A percentile compares a stretch with the other conserved stretches of the same genome.
Conservation (phyloP, 1,140 invertebrate species). For the Macrostomum lignano region DNA sequence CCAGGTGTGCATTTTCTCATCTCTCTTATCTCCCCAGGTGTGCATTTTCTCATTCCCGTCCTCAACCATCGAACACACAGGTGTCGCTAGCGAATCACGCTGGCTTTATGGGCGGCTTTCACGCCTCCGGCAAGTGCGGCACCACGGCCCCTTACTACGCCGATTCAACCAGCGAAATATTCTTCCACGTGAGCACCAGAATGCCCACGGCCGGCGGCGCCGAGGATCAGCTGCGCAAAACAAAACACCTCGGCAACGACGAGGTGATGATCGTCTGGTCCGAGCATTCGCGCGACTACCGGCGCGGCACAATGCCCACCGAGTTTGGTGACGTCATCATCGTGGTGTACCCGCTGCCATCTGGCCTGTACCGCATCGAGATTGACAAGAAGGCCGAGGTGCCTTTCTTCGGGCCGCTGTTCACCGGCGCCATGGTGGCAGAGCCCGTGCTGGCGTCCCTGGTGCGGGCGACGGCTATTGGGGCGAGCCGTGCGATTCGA, state of each 20-base stretch:
- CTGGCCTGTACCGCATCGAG: slow-evolving; percentile 48
- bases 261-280: slow-evolving; percentile 98
- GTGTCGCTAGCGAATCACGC: slow-evolving; percentile 57
- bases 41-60: too few species aligned
- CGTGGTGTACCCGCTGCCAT: slow-evolving; percentile 58
- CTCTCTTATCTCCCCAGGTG: too few species aligned
- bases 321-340: slow-evolving; percentile 97
- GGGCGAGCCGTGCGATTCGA: slow-evolving; percentile 61
- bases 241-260: slow-evolving; percentile 81
- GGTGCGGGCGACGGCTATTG: slow-evolving; percentile 61
- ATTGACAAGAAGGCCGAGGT: slow-evolving; percentile 56
- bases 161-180: slow-evolving; percentile 56
- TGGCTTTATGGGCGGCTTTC: slow-evolving; percentile 75
- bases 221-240: too few species aligned
- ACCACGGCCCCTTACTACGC: slow-evolving; percentile 75
- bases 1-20: too few species aligned
- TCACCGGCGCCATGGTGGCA: slow-evolving; percentile 66
- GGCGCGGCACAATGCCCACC: slow-evolving; percentile 79
- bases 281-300: slow-evolving; percentile 72
- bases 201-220: slow-evolving; percentile 57
- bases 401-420: slow-evolving; percentile 63
- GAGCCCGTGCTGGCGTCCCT: slow-evolving; percentile 51
- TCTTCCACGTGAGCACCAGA: slow-evolving; percentile 91
- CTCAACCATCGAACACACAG: too few species aligned
- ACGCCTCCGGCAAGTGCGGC: slow-evolving; percentile 60